phyloP scores from a whole-genome alignment of 2,888 invertebrate genomes.

The Spodoptera exigua region DNA sequence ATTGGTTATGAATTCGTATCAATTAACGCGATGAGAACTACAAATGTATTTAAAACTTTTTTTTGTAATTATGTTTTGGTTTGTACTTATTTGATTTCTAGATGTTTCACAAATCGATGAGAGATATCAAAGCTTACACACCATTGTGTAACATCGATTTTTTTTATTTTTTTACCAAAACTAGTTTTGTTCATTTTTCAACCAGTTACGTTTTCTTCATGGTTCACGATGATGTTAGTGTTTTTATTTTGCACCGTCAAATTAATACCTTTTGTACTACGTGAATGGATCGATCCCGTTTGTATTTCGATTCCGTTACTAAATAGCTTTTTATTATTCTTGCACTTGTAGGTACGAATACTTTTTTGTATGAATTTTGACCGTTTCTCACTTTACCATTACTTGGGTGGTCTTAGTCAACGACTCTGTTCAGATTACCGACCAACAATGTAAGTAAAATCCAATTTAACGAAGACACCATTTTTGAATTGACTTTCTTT shows the following conservation, averaged over 20 bases:
- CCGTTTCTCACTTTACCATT: slow-evolving; percentile 3
- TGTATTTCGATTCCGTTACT: slow-evolving; percentile 34
- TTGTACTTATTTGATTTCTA: too few species aligned
- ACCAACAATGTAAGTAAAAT: slow-evolving; percentile 16
- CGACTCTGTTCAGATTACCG: neutral
- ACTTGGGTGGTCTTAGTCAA: slow-evolving; percentile 34
- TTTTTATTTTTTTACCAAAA: slow-evolving; percentile 32
- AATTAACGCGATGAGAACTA: too few species aligned
- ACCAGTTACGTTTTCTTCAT: slow-evolving; percentile 43
- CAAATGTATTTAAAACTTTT: too few species aligned
- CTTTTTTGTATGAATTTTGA: slow-evolving; percentile 39
- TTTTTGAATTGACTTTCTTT: slow-evolving; percentile 22
- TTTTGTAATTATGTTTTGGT: too few species aligned
- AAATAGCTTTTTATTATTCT: slow-evolving; percentile 41
- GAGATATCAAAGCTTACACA: neutral
- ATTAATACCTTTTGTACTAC: slow-evolving; percentile 29
- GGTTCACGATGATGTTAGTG: slow-evolving; percentile 29
- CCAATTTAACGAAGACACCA: slow-evolving; percentile 30
- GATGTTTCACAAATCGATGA: neutral
- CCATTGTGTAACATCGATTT: slow-evolving; percentile 25
- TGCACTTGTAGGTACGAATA: slow-evolving; percentile 18
- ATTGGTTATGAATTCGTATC: too few species aligned
- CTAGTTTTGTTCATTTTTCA: slow-evolving; percentile 18
- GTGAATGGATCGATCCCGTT: slow-evolving; percentile 26
- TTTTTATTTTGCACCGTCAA: slow-evolving; percentile 30